Evolutionary conservation across 2,113 vertebrate genomes (phyloP), one percentile per base, ranked within the genome.

Genomic region (Pelobates fuscus): DNA sequence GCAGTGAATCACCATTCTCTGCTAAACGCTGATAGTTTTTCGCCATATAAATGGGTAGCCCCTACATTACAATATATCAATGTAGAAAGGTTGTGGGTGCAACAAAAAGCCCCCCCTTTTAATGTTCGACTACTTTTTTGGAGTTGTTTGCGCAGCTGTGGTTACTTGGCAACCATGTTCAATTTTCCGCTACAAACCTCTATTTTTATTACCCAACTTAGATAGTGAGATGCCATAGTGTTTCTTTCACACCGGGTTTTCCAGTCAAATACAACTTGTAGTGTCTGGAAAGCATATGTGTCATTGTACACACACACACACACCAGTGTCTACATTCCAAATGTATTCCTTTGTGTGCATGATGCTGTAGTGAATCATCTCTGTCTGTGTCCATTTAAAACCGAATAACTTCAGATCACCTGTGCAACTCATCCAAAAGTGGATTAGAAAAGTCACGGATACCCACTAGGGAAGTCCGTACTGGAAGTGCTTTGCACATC

Each of bases 301-400:
- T 23, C n/a, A 24, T 24, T 44, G 63, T 44, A 46, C 10, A 44
- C 26, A 12, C 15, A 60, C n/a, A n/a, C n/a, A n/a, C n/a, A n/a
- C n/a, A n/a, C 12, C 15, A 23, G 24, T 69, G 67, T 57, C 11
- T 23, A 10, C 5, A 37, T 37, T 37, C 32, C 32, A 7, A 10
- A n/a, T n/a, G n/a, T n/a, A n/a, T 25, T 49, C 24, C 24, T 18
- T 20, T 4, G 20, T 29, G 52, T 8, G 2, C 25, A 25, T 68
- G 66, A 57, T 30, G 52, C 67, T 55, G 20, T 17, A 69, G 49
- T 43, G 67, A 70, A 58, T 70, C 52, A 70, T 21, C 23, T 21
- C 23, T 8, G 54, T 57, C 54, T 57, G 54, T 2, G 32, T 37
- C 10, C 32, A 37, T 37, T 37, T 37, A 37, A 37, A 37, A 37